Evolutionary conservation across 2,888 invertebrate species (phyloP).

Genomic region (Rugalucina vietnamica): DNA sequence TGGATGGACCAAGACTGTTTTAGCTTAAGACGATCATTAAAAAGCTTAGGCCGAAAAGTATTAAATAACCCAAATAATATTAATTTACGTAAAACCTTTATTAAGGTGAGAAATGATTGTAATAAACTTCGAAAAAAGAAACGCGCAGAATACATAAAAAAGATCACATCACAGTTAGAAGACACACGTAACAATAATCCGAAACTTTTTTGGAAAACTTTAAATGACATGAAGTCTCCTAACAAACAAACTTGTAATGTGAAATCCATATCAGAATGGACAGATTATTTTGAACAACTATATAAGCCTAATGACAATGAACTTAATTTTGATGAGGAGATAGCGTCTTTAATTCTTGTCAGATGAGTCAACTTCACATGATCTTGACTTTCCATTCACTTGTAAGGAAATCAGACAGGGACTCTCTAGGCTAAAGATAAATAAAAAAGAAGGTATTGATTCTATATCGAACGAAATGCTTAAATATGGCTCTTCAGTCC

Average conservation of each 20-base stretch:
- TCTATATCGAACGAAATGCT: slow-evolving; percentile 12
- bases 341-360: not conserved
- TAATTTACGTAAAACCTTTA: slow-evolving; percentile 6
- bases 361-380: not conserved
- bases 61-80: slow-evolving; percentile 15
- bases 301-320: not conserved
- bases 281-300: not conserved
- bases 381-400: slow-evolving; percentile 3
- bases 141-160: slow-evolving; percentile 1
- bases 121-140: slow-evolving; percentile 9
- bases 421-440: not conserved
- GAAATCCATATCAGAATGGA: not conserved
- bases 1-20: too few relatives aligned
- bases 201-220: slow-evolving; percentile 15
- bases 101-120: slow-evolving; percentile 3
- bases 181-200: not conserved
- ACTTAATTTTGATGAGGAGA: not conserved
- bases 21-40: too few relatives aligned
- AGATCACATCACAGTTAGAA: not conserved
- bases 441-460: slow-evolving; percentile 11
- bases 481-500: not conserved
- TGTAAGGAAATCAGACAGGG: slow-evolving; percentile 9
- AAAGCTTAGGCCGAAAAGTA: too few relatives aligned
- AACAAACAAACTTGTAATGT: not conserved
- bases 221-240: not conserved